Evolutionary conservation across 1,140 invertebrate genomes (phyloP).

Genomic region (Euwallacea fornicatus): DNA sequence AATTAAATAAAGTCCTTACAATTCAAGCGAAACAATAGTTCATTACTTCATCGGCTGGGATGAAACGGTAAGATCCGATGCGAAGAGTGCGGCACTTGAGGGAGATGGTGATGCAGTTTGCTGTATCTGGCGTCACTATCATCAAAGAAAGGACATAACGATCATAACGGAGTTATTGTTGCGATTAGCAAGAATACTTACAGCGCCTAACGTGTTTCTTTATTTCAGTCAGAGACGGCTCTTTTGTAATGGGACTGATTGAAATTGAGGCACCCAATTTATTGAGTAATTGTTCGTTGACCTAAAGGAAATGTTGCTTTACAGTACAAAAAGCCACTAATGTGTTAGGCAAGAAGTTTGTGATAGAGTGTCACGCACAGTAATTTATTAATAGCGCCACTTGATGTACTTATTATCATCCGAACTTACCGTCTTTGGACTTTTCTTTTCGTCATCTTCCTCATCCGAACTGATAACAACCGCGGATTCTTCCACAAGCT

Average conservation of each 20-base stretch:
- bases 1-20: neutral
- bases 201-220: slow-evolving; percentile 40
- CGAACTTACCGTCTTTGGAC: slow-evolving; percentile 22
- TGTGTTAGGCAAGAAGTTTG: too few species aligned
- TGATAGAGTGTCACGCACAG: too few species aligned
- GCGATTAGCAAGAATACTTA: slow-evolving; percentile 16
- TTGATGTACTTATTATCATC: neutral
- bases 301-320: slow-evolving; percentile 29
- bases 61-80: slow-evolving; percentile 76
- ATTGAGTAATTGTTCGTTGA: slow-evolving; percentile 41
- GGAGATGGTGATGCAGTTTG: slow-evolving; percentile 8
- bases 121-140: too few species aligned
- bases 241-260: slow-evolving; percentile 46
- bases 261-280: slow-evolving; percentile 44
- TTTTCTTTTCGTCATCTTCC: slow-evolving; percentile 54
- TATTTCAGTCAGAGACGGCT: slow-evolving; percentile 47
- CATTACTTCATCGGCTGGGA: slow-evolving; percentile 59
- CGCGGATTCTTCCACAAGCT: slow-evolving; percentile 60
- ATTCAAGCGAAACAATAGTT: neutral
- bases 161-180: too few species aligned
- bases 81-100: slow-evolving; percentile 70
- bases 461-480: slow-evolving; percentile 69
- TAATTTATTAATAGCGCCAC: neutral
- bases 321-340: too few species aligned
- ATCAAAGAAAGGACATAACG: too few species aligned